phyloP scores from a whole-genome alignment of 2,888 invertebrate species.

The Luperina testacea region DNA sequence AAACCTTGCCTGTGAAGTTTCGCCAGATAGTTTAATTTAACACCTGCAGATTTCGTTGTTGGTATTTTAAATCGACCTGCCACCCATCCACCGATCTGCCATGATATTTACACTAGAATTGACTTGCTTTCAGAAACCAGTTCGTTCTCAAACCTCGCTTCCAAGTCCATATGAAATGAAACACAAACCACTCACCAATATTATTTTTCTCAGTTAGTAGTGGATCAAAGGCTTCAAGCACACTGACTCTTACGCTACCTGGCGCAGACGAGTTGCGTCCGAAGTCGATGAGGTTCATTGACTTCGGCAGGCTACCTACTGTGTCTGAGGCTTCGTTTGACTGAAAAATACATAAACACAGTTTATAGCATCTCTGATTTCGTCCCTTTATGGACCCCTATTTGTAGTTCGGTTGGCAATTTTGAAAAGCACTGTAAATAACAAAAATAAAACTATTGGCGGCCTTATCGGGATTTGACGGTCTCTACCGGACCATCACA shows the following conservation, averaged over 20 bases:
- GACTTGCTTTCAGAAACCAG: not conserved
- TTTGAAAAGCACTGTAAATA: not conserved
- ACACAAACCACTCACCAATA: conserved; percentile 89
- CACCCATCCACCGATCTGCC: not conserved
- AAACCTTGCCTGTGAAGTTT: not conserved
- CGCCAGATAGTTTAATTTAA: not conserved
- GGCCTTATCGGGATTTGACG: not conserved
- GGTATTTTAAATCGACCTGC: not conserved
- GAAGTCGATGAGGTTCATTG: conserved; percentile 87
- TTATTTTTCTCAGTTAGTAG: conserved; percentile 91
- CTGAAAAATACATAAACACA: conserved; percentile 68
- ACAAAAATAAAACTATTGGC: not conserved
- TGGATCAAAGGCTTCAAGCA: conserved; percentile 97
- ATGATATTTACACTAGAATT: not conserved
- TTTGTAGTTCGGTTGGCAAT: not conserved
- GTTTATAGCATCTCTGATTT: not conserved
- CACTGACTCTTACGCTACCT: conserved; percentile 91
- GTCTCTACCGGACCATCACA: not conserved
- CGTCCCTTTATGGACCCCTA: not conserved
- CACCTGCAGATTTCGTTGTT: not conserved
- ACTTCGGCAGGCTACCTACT: conserved; percentile 81
- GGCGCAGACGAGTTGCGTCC: conserved; percentile 77
- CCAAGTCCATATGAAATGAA: conserved; percentile 67
- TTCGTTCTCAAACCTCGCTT: conserved; percentile 27
- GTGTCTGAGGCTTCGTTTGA: conserved; percentile 85